Evolutionary conservation across 2,113 vertebrate genomes (phyloP), one percentile per base, ranked within the genome.

Genomic region (Proterorhinus semilunaris): DNA sequence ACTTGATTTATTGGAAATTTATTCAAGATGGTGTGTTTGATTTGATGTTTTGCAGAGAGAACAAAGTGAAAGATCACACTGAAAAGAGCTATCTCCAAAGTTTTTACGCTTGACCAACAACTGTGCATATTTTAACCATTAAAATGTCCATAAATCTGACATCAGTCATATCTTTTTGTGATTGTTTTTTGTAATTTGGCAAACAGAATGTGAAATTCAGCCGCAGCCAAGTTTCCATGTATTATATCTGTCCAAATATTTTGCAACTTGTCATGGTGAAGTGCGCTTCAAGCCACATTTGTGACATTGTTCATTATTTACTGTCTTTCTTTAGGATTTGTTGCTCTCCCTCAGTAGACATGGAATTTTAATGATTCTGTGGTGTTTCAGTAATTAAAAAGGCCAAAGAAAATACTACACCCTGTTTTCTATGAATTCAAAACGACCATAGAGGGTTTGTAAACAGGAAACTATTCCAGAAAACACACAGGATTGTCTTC

Each of bases 401-500:
- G 6, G 27, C 12, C 27, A 7, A 15, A 0, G 13, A 17, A 44
- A 59, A 8, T 10, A 11, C 16, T 27, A 5, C 10, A 11, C 45
- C 17, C 10, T 15, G 16, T 6, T 47, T 6, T 48, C 6, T 10
- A 8, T 16, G 48, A 43, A 55, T 71, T 54, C 17, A 2, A 15
- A 46, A 44, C 12, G 48, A 48, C 62, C 65, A 5, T 8, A 49
- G 48, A 51, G 27, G 21, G 9, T 54, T 70, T 51, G 58, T 12
- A 70, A 70, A 69, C 74, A 69, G 21, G 11, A 49, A 6, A 12
- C 21, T 42, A 71, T 27, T 0, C 45, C 62, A 73, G 65, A 71
- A 76, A 68, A 68, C 44, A 49, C 2, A 2, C 1, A 57, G 49
- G 62, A 65, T 65, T 66, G 68, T 74, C 65, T 49, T 78, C 76